Evolutionary conservation across 2,888 invertebrate genomes (phyloP), one percentile per base, ranked within the genome.

Genomic region (Cheiracanthium punctorium): DNA sequence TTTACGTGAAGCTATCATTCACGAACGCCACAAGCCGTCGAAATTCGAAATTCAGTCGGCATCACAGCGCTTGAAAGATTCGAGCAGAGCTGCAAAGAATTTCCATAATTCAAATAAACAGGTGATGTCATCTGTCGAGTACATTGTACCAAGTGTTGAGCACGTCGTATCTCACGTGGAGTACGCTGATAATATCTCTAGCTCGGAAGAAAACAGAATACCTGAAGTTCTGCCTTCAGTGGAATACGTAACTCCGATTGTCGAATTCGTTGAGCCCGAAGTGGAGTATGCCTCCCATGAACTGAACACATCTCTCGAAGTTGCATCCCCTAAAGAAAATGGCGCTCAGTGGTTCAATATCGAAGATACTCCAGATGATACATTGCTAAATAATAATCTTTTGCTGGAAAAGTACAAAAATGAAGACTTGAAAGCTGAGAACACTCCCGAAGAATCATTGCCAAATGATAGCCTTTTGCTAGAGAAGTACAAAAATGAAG

Each of bases 1-100:
- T 1, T 28, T 82, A 8, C 41, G 72, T 32, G 71, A 82, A 33
- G 24, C 64, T 28, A 82, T 82, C 43, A 82, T 82, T 5, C 76
- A 82, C 8, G 82, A 82, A 37, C 76, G 37, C 24, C 76, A 82
- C 41, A 76, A 41, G 17, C 82, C 82, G 0, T 76, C 82, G 8
- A 82, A 82, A 43, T 58, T 65, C 2, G 82, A 82, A 43, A 24
- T 71, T 10, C 64, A 71, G 17, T 76, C 82, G 1, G 82, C 48
- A 0, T 58, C 76, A 2, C 43, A 76, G 17, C 64, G 82, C 0
- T 24, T 77, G 33, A 76, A 48, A 41, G 65, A 77, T 0, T 41
- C 65, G 1, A 12, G 12, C 12, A 37, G 37, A 37, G 12, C 37
- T 37, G 10, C 5, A 48, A 48, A n/a, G 14, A 2, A 48, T 48